Evolutionary conservation across 2,797 vertebrate genomes (phyloP).

Genomic region (Aldrovandia affinis): DNA sequence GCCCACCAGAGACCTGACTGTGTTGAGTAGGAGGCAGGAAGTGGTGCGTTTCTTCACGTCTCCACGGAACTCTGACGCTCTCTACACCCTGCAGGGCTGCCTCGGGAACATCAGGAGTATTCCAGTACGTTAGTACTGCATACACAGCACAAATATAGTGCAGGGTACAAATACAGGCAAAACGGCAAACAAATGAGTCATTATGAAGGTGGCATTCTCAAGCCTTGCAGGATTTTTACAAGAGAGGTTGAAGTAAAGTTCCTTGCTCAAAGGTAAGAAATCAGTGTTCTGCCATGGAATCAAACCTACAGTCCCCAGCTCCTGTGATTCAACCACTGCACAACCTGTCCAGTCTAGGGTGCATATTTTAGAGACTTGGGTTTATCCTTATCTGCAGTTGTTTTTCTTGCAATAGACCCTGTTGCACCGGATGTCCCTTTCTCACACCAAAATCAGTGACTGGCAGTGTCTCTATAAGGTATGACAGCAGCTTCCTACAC

Average conservation of each 20-base stretch:
- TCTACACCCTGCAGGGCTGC: conserved; percentile 82
- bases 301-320: background rate
- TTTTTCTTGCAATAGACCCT: conserved; percentile 73
- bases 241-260: too few species aligned
- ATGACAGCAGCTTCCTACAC: conserved; percentile 20
- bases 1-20: conserved; percentile 81
- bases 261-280: too few species aligned
- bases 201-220: too few species aligned
- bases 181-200: background rate
- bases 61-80: conserved; percentile 82
- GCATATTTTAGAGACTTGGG: conserved; percentile 18
- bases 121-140: conserved; percentile 67
- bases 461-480: conserved; percentile 95
- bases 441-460: conserved; percentile 86
- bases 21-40: conserved; percentile 86
- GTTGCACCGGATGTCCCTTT: conserved; percentile 88
- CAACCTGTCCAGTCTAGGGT: background rate
- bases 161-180: background rate
- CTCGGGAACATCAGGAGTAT: conserved; percentile 91
- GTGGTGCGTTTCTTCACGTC: conserved; percentile 90
- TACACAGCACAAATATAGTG: background rate
- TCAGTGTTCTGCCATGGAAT: too few species aligned
- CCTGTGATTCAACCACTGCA: background rate
- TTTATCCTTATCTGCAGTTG: background rate
- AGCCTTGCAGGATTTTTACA: too few species aligned